Evolutionary conservation across 2,888 invertebrate species (phyloP), one percentile per base, ranked within the genome.

Genomic region (Drosophila paramelanica): DNA sequence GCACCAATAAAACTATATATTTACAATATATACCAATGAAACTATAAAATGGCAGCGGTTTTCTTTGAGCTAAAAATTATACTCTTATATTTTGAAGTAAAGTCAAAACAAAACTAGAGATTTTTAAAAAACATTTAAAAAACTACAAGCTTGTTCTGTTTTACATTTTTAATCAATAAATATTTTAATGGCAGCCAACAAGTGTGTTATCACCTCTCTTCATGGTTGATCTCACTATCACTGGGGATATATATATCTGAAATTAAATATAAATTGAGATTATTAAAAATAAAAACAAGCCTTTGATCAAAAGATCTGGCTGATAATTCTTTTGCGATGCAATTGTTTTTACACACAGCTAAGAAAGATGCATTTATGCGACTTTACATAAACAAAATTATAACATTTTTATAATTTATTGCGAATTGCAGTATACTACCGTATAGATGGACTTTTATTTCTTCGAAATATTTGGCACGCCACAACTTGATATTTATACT

Each of bases 141-240:
- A 25, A 41, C 23, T 47, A 39, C 31, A 52, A 41, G 33, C 5
- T 36, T 27, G 20, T 56, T 56, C 6, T 36, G 25, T 58, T 65
- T 49, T 11, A 39, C 6, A 17, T 57, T 56, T 60, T 14, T 23
- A 45, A 50, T 39, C 43, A 45, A 45, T 46, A 53, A 58, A 13
- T 75, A 55, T 57, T 33, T 45, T 59, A 42, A 43, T 51, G 47
- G 25, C 65, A 64, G 58, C 58, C 41, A 59, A 59, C 31, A 51
- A 23, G 14, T 47, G 39, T 41, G 11, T 31, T 67, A 52, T 61
- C 62, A 53, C 76, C 64, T 73, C 46, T 58, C 56, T 52, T 57
- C 62, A 39, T 51, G 64, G 31, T 38, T 41, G 39, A 64, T 38
- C 41, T 52, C 43, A n/a, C 43, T 59, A 59, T 76, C 58, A 55